Percentiles rank a stretch among this genome's conserved stretches.
phyloP scores from a whole-genome alignment of 2,113 vertebrate genomes.

The Cathartes aura region DNA sequence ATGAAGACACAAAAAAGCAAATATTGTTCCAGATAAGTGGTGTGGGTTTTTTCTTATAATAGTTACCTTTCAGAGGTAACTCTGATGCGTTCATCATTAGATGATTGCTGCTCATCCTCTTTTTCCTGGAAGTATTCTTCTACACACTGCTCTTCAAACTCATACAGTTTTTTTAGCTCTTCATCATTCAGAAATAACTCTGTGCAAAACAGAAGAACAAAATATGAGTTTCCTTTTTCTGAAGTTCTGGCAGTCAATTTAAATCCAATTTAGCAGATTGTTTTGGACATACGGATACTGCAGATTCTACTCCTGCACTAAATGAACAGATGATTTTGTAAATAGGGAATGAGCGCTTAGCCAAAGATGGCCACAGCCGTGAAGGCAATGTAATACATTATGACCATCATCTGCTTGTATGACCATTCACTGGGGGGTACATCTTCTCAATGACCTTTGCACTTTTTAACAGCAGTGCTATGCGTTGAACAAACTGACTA shows the following conservation, averaged over 20 bases:
- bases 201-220: conserved; percentile 54
- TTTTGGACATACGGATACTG: not conserved
- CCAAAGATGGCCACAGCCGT: not conserved
- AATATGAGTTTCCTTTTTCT: not conserved
- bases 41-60: not conserved
- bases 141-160: conserved; percentile 96
- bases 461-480: not conserved
- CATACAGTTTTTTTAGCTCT: conserved; percentile 91
- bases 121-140: conserved; percentile 95
- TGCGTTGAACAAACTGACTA: not conserved
- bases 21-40: not conserved
- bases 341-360: not conserved
- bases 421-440: not conserved
- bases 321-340: not conserved
- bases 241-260: not conserved
- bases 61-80: conserved; percentile 93
- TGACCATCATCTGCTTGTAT: not conserved
- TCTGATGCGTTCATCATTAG: conserved; percentile 92
- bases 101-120: conserved; percentile 92
- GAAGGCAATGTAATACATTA: not conserved
- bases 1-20: not conserved
- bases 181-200: conserved; percentile 93
- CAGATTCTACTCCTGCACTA: not conserved
- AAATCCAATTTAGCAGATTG: not conserved
- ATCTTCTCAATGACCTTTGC: not conserved